Evolutionary conservation across 1,140 invertebrate genomes (phyloP).

Genomic region (Bombus superbus): DNA sequence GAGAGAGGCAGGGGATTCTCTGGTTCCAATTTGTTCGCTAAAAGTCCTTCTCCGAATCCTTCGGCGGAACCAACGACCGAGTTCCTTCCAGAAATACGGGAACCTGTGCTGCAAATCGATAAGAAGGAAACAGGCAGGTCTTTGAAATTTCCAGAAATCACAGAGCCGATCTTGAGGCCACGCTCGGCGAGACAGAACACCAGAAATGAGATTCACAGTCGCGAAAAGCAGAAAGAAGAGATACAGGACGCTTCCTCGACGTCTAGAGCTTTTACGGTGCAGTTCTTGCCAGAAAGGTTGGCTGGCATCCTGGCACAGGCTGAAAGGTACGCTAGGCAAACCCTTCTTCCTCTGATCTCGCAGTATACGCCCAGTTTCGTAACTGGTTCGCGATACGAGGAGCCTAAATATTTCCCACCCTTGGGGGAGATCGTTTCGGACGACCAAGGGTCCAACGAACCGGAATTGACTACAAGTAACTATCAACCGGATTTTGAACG

Average conservation of each 20-base stretch:
- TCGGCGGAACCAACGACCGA: conserved; percentile 57
- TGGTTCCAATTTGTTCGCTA: conserved; percentile 56
- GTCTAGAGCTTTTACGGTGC: conserved; percentile 86
- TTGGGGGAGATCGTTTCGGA: conserved; percentile 60
- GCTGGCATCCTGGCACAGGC: conserved; percentile 91
- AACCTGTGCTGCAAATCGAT: conserved; percentile 80
- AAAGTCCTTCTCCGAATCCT: neutral
- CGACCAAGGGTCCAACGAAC: neutral
- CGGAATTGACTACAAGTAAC: neutral
- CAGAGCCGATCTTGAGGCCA: conserved; percentile 88
- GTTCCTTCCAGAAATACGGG: conserved; percentile 76
- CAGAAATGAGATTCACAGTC: conserved; percentile 48
- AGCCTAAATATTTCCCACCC: conserved; percentile 80
- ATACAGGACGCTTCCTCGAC: conserved; percentile 71
- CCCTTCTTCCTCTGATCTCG: conserved; percentile 88
- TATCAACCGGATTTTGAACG: too few relatives aligned
- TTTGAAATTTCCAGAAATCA: conserved; percentile 85
- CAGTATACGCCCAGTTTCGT: conserved; percentile 87
- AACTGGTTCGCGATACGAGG: conserved; percentile 68
- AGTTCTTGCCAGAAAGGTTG: conserved; percentile 89
- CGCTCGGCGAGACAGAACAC: conserved; percentile 80
- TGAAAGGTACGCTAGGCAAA: conserved; percentile 90
- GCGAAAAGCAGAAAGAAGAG: conserved; percentile 67
- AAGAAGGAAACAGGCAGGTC: conserved; percentile 82
- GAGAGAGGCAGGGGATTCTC: conserved; percentile 71